These are phyloP conservation scores for Dryobota labecula DNA, from an alignment of 2,888 invertebrate genomes.

Conservation along the genomic window DNA sequence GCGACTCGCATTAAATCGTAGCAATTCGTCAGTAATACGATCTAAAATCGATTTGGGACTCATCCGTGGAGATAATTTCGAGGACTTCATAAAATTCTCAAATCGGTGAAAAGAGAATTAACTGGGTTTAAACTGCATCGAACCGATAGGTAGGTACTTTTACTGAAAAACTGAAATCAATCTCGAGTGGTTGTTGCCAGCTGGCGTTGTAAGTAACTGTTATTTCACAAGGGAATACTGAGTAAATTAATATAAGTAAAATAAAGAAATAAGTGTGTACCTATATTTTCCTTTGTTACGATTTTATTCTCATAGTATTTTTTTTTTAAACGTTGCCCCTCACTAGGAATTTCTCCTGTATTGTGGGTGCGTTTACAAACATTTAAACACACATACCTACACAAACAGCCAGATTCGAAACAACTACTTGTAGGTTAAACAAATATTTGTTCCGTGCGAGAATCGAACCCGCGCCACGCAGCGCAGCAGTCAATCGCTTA, in stretches of 20 bases:
- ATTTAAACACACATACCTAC: no score
- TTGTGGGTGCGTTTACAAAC: no score
- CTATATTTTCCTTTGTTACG: neutral
- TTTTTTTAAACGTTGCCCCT: no score
- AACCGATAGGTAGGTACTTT: neutral
- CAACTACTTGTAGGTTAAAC: no score
- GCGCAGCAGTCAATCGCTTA: no score
- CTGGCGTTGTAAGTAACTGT: neutral
- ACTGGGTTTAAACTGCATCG: neutral
- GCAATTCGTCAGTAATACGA: neutral
- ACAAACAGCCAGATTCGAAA: no score
- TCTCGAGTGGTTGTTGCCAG: neutral
- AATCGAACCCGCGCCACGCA: no score
- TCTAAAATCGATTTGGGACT: neutral
- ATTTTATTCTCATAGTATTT: neutral
- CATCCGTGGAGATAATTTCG: neutral
- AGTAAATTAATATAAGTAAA: neutral
- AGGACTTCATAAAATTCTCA: neutral
- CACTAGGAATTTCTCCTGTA: no score
- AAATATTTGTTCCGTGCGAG: no score
- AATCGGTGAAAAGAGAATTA: neutral
- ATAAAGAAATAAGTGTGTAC: neutral
- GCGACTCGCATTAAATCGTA: neutral
- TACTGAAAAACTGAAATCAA: neutral
- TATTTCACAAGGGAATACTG: conserved; percentile 4